Conservation (phyloP, 2,113 vertebrate genomes). For the Zosterops japonicus region DNA sequence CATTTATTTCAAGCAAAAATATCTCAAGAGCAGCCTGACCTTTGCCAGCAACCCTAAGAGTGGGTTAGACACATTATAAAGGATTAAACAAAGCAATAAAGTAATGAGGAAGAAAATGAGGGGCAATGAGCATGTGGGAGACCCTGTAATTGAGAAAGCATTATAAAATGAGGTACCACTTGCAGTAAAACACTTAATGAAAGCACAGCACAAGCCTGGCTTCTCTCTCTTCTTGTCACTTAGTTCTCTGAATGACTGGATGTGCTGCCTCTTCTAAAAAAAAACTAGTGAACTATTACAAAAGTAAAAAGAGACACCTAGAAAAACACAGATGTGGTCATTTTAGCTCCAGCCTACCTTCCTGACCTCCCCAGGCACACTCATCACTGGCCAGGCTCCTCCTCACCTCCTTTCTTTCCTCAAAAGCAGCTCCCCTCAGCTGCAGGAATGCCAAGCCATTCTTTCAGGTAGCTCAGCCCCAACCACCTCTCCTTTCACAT, state of each 20-base stretch:
- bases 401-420: slow-evolving; percentile 34
- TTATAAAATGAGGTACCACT: slow-evolving; percentile 28
- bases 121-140: not conserved
- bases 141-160: slow-evolving; percentile 5
- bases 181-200: slow-evolving; percentile 33
- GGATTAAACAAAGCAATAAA: slow-evolving; percentile 49
- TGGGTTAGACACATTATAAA: not conserved
- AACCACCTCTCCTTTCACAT: slow-evolving; percentile 70
- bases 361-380: fast-evolving
- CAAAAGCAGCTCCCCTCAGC: slow-evolving; percentile 53
- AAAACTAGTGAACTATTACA: slow-evolving; percentile 74
- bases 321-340: slow-evolving; percentile 75
- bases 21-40: slow-evolving; percentile 5
- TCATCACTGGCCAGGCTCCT: not conserved
- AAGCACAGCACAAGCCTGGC: slow-evolving; percentile 3
- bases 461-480: slow-evolving; percentile 69
- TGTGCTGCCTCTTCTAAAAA: slow-evolving; percentile 65
- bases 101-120: slow-evolving; percentile 9
- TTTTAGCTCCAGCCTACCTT: slow-evolving; percentile 50
- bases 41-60: not conserved
- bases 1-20: not conserved
- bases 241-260: slow-evolving; percentile 68
- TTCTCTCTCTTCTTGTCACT: slow-evolving; percentile 59
- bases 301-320: slow-evolving; percentile 74
- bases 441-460: slow-evolving; percentile 78